Evolutionary conservation across 1,140 invertebrate species (phyloP), one percentile per base, ranked within the genome.

Genomic region (Drosophila navojoa): DNA sequence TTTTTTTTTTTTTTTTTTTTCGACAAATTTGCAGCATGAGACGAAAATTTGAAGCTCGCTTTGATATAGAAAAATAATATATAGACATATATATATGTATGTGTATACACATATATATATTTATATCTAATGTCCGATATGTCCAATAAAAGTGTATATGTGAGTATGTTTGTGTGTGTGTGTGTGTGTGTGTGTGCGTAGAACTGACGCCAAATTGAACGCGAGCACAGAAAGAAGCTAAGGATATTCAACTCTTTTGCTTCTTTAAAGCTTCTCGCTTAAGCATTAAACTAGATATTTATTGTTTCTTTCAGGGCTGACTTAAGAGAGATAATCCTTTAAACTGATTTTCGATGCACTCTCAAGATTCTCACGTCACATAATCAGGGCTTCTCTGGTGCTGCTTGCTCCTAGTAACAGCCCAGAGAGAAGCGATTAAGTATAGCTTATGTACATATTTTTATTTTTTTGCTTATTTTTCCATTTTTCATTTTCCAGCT

Each of bases 31-130:
- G 66, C 53, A 42, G 45, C 44, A 74, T 58, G 42, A 63, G 22
- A n/a, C 47, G 49, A 27, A 38, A 69, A 61, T 68, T 61, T 63
- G 27, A 70, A 70, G 40, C 71, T 74, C 71, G 59, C 67, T 69
- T 61, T 69, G 27, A 61, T 61, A 60, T 27, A 57, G 25, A 54
- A 61, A 62, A 73, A 73, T 15, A 54, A 72, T 25, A 52, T 62
- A 50, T 49, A 47, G 61, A 68, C 55, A 61, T 73, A 22, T 62
- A 59, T 70, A 69, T 74, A 42, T 70, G 45, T 53, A 73, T 73
- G 5, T 64, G 50, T 49, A 27, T 25, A 32, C 15, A 38, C 35
- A 10, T 35, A 22, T 38, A 13, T 67, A 50, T 49, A 49, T 55
- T 60, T 63, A 50, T 60, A 52, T 75, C 19, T n/a, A 61, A 49